Conservation (phyloP, 1,140 invertebrate genomes). For the Diuraphis noxia region DNA sequence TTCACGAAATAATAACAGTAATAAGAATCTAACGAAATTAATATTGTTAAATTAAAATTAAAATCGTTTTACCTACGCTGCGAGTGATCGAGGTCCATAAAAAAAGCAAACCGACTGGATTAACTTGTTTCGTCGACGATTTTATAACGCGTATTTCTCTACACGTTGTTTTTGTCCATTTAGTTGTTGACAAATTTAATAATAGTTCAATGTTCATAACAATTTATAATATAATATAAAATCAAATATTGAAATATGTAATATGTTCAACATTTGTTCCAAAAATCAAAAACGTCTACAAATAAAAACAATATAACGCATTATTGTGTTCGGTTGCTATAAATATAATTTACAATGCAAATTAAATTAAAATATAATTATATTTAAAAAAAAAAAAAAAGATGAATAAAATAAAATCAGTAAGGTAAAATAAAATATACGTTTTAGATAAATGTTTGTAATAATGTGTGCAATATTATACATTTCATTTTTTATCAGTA, state of each 20-base stretch:
- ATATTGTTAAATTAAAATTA: no score
- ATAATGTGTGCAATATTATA: background rate
- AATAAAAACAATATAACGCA: background rate
- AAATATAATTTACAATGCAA: background rate
- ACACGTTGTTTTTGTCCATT: background rate
- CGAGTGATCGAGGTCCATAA: background rate
- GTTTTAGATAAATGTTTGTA: background rate
- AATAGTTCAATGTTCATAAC: background rate
- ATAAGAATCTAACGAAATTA: background rate
- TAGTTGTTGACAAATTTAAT: background rate
- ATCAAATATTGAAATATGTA: no score
- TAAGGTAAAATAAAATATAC: no score
- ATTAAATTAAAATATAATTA: background rate
- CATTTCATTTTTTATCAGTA: background rate
- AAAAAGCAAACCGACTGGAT: background rate
- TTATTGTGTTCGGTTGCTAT: no score
- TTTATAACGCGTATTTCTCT: background rate
- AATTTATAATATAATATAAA: background rate
- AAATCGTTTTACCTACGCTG: background rate
- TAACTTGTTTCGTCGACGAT: background rate
- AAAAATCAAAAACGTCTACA: no score
- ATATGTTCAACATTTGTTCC: background rate
- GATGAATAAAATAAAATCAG: background rate
- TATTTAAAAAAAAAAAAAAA: background rate
- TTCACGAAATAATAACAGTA: background rate